These are phyloP conservation scores for Tenrec ecaudatus DNA, from an alignment of 2,113 vertebrate genomes.

Conservation along the genomic window DNA sequence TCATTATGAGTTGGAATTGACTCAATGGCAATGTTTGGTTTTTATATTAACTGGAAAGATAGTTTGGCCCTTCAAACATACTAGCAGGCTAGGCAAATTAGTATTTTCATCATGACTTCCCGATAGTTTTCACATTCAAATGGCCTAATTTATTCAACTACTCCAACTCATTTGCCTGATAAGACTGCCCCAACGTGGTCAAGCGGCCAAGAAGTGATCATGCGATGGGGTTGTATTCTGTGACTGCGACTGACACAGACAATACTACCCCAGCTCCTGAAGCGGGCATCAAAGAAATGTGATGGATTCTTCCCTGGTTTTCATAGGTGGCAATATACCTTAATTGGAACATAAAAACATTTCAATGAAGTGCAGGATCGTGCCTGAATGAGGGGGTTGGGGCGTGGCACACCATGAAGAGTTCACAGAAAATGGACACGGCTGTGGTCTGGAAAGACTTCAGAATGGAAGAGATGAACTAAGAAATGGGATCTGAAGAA, in stretches of 20 bases:
- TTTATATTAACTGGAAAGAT: background rate
- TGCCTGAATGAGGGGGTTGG: background rate
- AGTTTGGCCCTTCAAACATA: background rate
- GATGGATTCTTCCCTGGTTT: background rate
- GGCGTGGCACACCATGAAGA: background rate
- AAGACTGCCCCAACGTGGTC: background rate
- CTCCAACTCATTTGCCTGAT: background rate
- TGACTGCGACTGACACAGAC: background rate
- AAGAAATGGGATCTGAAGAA: background rate
- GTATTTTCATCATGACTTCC: background rate
- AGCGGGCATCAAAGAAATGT: background rate
- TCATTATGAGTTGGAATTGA: no score
- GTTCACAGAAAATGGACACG: conserved; percentile 10
- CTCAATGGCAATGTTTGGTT: no score
- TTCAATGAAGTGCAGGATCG: background rate
- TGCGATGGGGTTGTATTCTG: background rate
- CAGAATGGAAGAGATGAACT: background rate
- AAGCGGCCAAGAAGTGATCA: background rate
- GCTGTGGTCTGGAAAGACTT: background rate
- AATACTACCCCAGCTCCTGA: background rate
- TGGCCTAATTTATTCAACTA: background rate
- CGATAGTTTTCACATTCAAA: background rate
- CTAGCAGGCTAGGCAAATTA: background rate
- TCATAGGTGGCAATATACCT: background rate
- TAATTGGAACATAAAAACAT: background rate